Evolutionary conservation across 1,140 invertebrate genomes (phyloP), one percentile per base, ranked within the genome.

Genomic region (Nilaparvata lugens): DNA sequence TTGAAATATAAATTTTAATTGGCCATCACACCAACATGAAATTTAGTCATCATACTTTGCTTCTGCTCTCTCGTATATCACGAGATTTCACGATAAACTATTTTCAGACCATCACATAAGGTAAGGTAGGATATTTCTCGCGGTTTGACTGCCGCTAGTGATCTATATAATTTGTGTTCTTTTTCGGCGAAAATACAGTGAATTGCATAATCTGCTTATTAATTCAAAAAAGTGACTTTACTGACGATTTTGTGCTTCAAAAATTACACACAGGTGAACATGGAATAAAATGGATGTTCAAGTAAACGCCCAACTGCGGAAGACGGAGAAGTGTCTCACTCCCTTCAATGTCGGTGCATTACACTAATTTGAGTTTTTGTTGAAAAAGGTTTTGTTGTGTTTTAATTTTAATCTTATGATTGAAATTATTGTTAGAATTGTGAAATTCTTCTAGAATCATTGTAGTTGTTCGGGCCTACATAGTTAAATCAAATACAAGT

Each of bases 81-180:
- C 54, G 64, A 63, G 61, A 65, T 65, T 62, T 65, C 59, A 65
- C 64, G 64, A 56, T 45, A 63, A 62, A 63, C 59, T 65, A 65
- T 65, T 65, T 65, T 65, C 64, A 63, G 61, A 48, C 43, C 54
- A 57, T 52, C 58, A 42, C 14, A 58, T 43, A 60, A 53, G 23
- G 31, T 53, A 23, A 35, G 40, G 59, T 53, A 52, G 28, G 51
- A 23, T 53, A 60, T 21, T 16, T 63, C 42, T 52, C 52, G 48
- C 56, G 56, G 31, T 43, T 43, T n/a, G 40, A 11, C 56, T 43
- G 45, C 35, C 56, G 35, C 56, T 43, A 42, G 52, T 59, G 56
- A 52, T 45, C 35, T 35, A 42, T 63, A 35, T 35, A 35, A 52
- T 52, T 52, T 59, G 42, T 61, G 40, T 64, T 58, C 23, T 62